Conservation (phyloP, 2,113 vertebrate species). For the Caloenas nicobarica region DNA sequence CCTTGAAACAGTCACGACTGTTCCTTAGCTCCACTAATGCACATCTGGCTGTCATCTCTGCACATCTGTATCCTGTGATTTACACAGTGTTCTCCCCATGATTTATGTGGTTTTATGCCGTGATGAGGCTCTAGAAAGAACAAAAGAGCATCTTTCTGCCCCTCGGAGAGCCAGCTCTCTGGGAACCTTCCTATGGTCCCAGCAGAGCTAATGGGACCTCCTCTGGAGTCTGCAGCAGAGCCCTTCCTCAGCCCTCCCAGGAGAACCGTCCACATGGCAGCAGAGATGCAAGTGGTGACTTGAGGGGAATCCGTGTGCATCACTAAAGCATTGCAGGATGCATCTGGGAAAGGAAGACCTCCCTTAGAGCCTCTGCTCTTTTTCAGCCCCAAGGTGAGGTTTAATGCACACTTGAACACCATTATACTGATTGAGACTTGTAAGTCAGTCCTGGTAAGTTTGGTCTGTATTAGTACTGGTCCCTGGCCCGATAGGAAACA, state of each 20-base stretch:
- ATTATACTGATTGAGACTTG: background rate
- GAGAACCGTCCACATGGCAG: accelerated
- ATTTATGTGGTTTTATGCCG: background rate
- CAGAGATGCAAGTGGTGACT: background rate
- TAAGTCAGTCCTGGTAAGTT: background rate
- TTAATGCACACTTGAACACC: background rate
- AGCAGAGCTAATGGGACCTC: background rate
- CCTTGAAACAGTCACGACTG: background rate
- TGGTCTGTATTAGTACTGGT: too few species aligned
- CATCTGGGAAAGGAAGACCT: background rate
- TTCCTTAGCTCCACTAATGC: background rate
- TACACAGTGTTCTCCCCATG: background rate
- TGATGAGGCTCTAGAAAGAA: background rate
- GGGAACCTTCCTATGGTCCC: background rate
- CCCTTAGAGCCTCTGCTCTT: background rate
- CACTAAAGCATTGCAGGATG: background rate
- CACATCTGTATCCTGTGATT: constrained; percentile 19
- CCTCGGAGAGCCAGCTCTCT: background rate
- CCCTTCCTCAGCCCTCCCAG: accelerated
- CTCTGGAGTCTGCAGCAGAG: background rate
- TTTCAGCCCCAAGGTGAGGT: background rate
- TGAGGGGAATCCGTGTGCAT: background rate
- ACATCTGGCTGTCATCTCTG: constrained; percentile 43
- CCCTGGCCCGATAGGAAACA: background rate
- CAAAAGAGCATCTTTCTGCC: background rate